Conservation (phyloP, 2,888 invertebrate genomes). For the Drosophila rubida region DNA sequence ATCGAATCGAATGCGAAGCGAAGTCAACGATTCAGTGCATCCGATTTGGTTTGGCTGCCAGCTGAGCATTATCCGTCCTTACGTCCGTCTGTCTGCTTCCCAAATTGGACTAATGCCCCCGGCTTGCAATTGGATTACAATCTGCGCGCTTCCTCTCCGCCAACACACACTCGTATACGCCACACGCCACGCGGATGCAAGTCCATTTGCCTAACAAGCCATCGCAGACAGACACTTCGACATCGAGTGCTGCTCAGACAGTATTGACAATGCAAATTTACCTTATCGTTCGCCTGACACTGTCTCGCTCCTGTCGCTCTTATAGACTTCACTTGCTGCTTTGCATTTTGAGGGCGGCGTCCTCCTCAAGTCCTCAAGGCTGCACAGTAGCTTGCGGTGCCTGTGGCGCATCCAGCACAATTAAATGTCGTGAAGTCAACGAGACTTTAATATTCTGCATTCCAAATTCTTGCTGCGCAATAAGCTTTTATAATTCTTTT, state of each 20-base stretch:
- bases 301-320: neutral
- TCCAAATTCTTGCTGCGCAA: neutral
- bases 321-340: neutral
- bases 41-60: slow-evolving; percentile 13
- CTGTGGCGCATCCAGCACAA: neutral
- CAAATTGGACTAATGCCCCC: slow-evolving; percentile 17
- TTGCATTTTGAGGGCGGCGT: neutral
- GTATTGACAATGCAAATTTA: slow-evolving; percentile 12
- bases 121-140: slow-evolving; percentile 51
- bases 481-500: neutral
- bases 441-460: neutral
- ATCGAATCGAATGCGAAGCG: neutral
- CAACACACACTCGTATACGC: neutral
- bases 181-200: neutral
- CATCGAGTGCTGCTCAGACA: neutral
- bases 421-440: neutral
- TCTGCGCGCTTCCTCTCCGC: slow-evolving; percentile 3
- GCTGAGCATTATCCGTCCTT: slow-evolving; percentile 1
- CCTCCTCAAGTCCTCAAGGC: too few species aligned
- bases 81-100: slow-evolving; percentile 12
- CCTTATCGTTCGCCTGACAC: neutral
- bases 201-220: slow-evolving; percentile 42
- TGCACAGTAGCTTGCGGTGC: neutral
- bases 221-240: slow-evolving; percentile 3
- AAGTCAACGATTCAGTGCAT: slow-evolving; percentile 11